Percentiles rank a stretch among this genome's conserved stretches.
These are phyloP conservation scores for Chiropotes sagulatus DNA, from an alignment of 2,797 vertebrate species.

Conservation along the genomic window DNA sequence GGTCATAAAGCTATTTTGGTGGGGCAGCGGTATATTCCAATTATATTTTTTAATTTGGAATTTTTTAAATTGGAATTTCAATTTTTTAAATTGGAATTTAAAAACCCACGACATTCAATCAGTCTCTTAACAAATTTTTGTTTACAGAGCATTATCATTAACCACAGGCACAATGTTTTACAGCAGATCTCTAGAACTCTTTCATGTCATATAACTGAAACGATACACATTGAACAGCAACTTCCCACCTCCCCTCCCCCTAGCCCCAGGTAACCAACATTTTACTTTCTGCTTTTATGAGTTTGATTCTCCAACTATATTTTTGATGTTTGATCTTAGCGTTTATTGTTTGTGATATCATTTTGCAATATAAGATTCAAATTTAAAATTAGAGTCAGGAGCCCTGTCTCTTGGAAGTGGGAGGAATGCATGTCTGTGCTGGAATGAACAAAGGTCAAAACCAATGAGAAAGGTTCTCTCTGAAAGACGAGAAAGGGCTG, in stretches of 20 bases:
- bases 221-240: neutral
- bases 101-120: neutral
- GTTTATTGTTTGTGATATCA: neutral
- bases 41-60: neutral
- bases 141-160: neutral
- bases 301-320: neutral
- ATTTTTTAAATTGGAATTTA: neutral
- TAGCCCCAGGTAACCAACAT: neutral
- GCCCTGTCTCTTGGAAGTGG: neutral
- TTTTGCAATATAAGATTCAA: conserved; percentile 34
- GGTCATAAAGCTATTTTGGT: neutral
- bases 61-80: neutral
- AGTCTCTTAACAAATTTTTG: neutral
- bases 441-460: conserved; percentile 43
- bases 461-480: neutral
- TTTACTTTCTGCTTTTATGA: neutral
- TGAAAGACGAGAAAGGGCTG: conserved; percentile 48
- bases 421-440: neutral
- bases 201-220: neutral
- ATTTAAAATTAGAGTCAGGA: conserved; percentile 21
- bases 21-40: neutral
- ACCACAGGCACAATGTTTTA: neutral
- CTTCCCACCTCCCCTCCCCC: neutral
- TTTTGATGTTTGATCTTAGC: neutral
- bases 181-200: neutral